Conservation (phyloP, 2,797 vertebrate species). For the Alfaro cultratus region DNA sequence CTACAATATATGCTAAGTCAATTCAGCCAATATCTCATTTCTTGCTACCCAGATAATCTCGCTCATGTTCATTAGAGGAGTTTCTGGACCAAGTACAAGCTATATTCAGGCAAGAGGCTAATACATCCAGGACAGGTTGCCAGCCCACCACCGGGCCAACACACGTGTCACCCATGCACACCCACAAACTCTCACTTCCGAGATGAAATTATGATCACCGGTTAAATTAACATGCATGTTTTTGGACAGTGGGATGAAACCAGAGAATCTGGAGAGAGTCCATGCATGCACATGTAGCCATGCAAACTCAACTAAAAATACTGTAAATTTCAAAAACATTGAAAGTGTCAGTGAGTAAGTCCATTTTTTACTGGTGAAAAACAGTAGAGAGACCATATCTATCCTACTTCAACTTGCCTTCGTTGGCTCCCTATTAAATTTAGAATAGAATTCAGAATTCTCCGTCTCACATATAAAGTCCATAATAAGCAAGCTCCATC, state of each 20-base stretch:
- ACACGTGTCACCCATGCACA: neutral
- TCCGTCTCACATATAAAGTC: neutral
- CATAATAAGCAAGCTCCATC: neutral
- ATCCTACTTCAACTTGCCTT: neutral
- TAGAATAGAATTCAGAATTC: neutral
- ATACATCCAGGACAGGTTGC: neutral
- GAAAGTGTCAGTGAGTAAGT: neutral
- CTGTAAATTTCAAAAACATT: neutral
- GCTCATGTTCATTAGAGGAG: neutral
- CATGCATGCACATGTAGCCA: neutral
- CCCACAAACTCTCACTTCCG: neutral
- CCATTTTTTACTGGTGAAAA: neutral
- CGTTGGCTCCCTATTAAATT: neutral
- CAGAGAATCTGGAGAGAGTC: neutral
- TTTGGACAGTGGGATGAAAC: neutral
- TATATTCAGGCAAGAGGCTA: neutral
- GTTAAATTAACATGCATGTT: neutral
- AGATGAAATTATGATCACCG: neutral
- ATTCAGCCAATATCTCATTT: neutral
- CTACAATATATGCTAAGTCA: neutral
- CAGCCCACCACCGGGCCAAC: neutral
- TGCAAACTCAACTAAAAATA: neutral
- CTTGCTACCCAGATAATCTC: neutral
- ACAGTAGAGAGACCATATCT: neutral
- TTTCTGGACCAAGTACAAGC: constrained; percentile 1